A percentile compares a stretch with the other conserved stretches of the same genome.
Conservation (phyloP, 2,797 vertebrate genomes). For the Tympanoctomys barrerae region DNA sequence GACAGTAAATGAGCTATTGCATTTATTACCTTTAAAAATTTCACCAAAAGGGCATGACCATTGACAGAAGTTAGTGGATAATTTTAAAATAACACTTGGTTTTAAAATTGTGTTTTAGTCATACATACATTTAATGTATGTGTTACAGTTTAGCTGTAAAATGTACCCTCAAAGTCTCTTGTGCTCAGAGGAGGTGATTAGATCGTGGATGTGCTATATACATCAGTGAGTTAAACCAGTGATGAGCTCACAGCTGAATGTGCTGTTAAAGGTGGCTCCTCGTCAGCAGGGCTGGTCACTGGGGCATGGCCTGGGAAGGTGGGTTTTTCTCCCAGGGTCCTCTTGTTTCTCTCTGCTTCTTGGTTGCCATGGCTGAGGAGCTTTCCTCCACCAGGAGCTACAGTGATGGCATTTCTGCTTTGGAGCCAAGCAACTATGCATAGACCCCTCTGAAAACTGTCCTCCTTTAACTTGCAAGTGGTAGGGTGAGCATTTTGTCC, state of each 20-base stretch:
- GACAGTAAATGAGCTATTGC: not conserved
- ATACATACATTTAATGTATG: not conserved
- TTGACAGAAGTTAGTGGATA: not conserved
- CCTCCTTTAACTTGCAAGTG: not conserved
- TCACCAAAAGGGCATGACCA: not conserved
- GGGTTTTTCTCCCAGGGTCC: not conserved
- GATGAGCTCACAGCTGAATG: not conserved
- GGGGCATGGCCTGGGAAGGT: not conserved
- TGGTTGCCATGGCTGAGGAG: not conserved
- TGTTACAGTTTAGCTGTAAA: not conserved
- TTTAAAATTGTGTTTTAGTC: constrained; percentile 23
- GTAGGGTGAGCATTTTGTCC: not conserved
- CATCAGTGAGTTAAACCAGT: not conserved
- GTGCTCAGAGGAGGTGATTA: not conserved
- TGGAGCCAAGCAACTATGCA: not conserved
- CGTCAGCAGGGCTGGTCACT: not conserved
- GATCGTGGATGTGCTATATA: not conserved
- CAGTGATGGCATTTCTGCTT: not conserved
- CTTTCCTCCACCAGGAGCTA: not conserved
- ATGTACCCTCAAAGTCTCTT: not conserved
- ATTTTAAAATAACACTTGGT: not conserved
- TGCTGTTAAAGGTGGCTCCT: not conserved
- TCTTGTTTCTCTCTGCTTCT: not conserved
- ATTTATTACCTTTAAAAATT: not conserved
- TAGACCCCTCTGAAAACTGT: not conserved